Evolutionary conservation across 1,140 invertebrate genomes (phyloP).

Genomic region (Conus betulinus): DNA sequence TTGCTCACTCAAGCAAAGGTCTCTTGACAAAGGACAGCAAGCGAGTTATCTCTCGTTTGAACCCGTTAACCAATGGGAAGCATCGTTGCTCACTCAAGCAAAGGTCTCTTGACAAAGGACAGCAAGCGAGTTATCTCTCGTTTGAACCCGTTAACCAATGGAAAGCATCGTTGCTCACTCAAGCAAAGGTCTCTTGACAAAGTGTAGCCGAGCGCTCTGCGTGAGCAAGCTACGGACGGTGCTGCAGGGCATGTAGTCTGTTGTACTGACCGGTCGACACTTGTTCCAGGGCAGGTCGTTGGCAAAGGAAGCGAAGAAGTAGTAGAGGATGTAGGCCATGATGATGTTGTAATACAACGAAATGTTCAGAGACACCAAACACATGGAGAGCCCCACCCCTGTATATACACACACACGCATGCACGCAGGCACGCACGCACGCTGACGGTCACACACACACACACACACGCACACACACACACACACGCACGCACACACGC

Average conservation of each 20-base stretch:
- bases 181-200: background rate
- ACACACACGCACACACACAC: too few relatives aligned
- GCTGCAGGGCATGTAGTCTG: too few relatives aligned
- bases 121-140: too few relatives aligned
- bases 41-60: too few relatives aligned
- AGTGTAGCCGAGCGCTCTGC: background rate
- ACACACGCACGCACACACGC: too few relatives aligned
- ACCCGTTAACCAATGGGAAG: too few relatives aligned
- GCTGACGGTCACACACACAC: too few relatives aligned
- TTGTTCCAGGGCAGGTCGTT: conserved; percentile 75
- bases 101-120: too few relatives aligned
- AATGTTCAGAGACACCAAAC: conserved; percentile 86
- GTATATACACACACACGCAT: conserved; percentile 49
- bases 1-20: too few relatives aligned
- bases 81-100: too few relatives aligned
- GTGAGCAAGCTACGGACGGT: background rate
- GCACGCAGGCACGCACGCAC: too few relatives aligned
- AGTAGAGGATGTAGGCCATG: conserved; percentile 74
- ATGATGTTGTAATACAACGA: conserved; percentile 79
- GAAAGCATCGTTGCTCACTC: background rate
- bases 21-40: too few relatives aligned
- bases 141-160: background rate
- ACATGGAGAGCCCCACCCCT: conserved; percentile 89
- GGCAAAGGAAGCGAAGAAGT: conserved; percentile 72
- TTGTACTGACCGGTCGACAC: conserved; percentile 71